These are phyloP conservation scores for Aelia acuminata DNA, from an alignment of 2,888 invertebrate species.

Conservation along the genomic window DNA sequence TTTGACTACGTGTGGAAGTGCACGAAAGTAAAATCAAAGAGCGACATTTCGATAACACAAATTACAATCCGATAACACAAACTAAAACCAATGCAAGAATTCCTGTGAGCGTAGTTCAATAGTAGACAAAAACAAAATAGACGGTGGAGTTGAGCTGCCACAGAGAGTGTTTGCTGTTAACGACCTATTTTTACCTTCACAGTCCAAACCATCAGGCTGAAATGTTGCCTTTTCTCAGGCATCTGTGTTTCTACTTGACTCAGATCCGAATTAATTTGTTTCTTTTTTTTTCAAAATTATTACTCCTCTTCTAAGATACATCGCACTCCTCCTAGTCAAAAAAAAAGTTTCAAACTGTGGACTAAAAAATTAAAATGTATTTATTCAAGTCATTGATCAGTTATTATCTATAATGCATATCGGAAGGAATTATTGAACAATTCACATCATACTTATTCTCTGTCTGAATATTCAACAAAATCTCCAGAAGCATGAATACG, in stretches of 20 bases:
- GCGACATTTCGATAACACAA: background rate
- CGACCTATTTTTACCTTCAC: conserved; percentile 43
- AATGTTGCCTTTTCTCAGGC: conserved; percentile 28
- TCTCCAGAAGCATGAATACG: too few species aligned
- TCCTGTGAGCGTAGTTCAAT: too few species aligned
- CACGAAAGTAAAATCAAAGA: too few species aligned
- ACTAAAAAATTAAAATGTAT: too few species aligned
- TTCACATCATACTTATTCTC: too few species aligned
- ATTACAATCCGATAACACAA: too few species aligned
- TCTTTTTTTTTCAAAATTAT: conserved; percentile 12
- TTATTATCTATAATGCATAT: too few species aligned
- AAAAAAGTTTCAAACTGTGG: too few species aligned
- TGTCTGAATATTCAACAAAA: too few species aligned
- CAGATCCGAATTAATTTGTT: conserved; percentile 2
- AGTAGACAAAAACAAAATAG: background rate
- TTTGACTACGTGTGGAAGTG: too few species aligned
- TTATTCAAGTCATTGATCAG: too few species aligned
- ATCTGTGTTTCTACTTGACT: conserved; percentile 41
- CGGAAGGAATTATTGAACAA: too few species aligned
- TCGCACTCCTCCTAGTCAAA: background rate
- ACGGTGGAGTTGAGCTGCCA: background rate
- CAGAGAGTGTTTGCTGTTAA: conserved; percentile 3
- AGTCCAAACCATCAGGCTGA: conserved; percentile 31
- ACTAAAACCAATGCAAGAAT: background rate
- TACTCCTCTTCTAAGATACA: background rate